phyloP scores from a whole-genome alignment of 2,888 invertebrate species.

The Stomorhina lunata region DNA sequence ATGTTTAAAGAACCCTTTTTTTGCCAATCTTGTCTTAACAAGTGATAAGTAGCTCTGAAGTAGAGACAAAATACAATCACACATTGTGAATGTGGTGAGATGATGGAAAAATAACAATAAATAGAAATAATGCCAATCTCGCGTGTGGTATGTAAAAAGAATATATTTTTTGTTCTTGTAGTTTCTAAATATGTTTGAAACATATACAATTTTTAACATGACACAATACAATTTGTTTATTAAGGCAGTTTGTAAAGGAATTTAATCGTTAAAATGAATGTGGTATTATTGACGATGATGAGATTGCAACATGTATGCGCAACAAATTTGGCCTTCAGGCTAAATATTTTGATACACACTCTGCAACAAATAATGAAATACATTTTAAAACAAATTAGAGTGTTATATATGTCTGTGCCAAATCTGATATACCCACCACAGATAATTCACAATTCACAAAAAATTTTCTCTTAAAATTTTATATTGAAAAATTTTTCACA shows the following conservation, averaged over 20 bases:
- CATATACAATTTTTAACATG: slow-evolving; percentile 18
- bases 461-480: too few species aligned
- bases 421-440: too few species aligned
- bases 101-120: slow-evolving; percentile 26
- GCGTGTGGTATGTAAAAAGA: slow-evolving; percentile 37
- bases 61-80: neutral
- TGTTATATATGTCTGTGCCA: too few species aligned
- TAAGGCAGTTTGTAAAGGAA: neutral
- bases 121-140: slow-evolving; percentile 48
- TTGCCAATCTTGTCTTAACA: slow-evolving; percentile 38
- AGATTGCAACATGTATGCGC: too few species aligned
- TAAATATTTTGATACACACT: too few species aligned
- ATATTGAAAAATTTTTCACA: too few species aligned
- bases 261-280: neutral
- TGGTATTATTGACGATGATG: too few species aligned
- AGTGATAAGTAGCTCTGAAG: slow-evolving; percentile 40
- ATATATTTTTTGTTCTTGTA: neutral
- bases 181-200: slow-evolving; percentile 6
- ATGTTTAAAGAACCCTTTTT: slow-evolving; percentile 43
- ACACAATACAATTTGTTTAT: neutral
- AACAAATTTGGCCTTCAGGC: too few species aligned
- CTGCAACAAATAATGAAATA: too few species aligned
- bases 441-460: too few species aligned
- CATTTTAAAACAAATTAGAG: too few species aligned
- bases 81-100: neutral